These are phyloP conservation scores for Drosophila testacea DNA, from an alignment of 2,888 invertebrate species.

Conservation along the genomic window DNA sequence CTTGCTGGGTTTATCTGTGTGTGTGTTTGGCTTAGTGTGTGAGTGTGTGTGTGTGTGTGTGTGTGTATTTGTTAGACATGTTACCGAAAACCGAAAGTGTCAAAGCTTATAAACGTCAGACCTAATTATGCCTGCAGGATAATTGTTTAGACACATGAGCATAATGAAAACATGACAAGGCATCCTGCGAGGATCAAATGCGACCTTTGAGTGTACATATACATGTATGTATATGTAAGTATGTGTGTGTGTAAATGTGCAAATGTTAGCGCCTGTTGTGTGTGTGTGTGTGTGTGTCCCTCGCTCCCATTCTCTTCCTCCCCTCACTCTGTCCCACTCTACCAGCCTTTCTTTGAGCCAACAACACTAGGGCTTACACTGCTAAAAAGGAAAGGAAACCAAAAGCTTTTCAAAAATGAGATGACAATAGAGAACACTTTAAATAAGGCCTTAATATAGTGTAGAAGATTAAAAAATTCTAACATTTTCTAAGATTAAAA, in stretches of 20 bases:
- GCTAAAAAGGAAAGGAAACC: no score
- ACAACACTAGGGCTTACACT: no score
- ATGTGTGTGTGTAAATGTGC: conserved; percentile 18
- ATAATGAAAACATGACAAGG: conserved; percentile 80
- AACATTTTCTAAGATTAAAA: no score
- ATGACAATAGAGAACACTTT: no score
- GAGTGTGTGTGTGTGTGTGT: conserved; percentile 15
- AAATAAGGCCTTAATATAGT: no score
- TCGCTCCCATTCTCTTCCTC: not conserved
- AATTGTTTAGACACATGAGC: conserved; percentile 82
- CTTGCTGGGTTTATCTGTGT: no score
- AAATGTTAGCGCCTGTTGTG: not conserved
- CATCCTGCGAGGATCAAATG: conserved; percentile 80
- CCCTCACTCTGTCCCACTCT: not conserved
- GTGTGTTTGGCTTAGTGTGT: not conserved
- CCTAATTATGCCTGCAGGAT: conserved; percentile 81
- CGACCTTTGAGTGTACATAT: conserved; percentile 5
- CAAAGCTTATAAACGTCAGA: conserved; percentile 82
- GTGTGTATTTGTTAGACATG: conserved; percentile 53
- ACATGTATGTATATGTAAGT: not conserved
- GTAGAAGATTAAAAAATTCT: no score
- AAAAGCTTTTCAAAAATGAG: no score
- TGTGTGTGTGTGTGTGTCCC: conserved; percentile 22
- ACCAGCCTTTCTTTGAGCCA: no score
- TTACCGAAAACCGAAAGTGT: conserved; percentile 80